phyloP scores from a whole-genome alignment of 2,797 vertebrate genomes.

The Esox lucius region DNA sequence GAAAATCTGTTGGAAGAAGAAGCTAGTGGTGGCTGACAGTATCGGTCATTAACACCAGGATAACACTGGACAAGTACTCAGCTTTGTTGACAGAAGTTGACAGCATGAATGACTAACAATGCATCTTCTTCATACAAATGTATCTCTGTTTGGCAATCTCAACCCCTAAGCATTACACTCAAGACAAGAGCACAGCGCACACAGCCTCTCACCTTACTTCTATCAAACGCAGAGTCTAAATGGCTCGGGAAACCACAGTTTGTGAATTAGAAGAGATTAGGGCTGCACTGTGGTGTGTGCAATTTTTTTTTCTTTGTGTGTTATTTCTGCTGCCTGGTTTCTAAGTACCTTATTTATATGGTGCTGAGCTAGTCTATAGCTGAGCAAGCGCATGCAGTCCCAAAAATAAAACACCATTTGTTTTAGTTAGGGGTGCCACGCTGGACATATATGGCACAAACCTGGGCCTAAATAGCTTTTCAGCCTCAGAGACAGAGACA shows the following conservation, averaged over 20 bases:
- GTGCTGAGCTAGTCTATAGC: constrained; percentile 53
- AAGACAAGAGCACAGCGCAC: constrained; percentile 21
- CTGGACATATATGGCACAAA: constrained; percentile 49
- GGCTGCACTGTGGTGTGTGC: constrained; percentile 62
- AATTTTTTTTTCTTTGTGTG: too few species aligned
- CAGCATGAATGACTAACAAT: constrained; percentile 20
- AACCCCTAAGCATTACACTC: constrained; percentile 22
- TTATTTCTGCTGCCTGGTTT: constrained; percentile 48
- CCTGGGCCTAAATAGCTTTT: constrained; percentile 51
- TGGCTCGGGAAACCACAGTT: constrained; percentile 18
- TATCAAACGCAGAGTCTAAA: neutral
- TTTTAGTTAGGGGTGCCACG: constrained; percentile 64
- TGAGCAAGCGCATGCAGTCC: constrained; percentile 45
- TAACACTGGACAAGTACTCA: constrained; percentile 34
- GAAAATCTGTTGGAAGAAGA: constrained; percentile 39
- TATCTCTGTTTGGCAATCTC: constrained; percentile 19
- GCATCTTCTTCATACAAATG: constrained; percentile 28
- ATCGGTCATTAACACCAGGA: constrained; percentile 11
- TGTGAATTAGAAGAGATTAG: constrained; percentile 61
- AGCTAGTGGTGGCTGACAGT: constrained; percentile 37
- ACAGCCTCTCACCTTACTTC: constrained; percentile 13
- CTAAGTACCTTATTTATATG: constrained; percentile 58
- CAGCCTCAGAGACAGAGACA: constrained; percentile 41
- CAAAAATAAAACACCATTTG: constrained; percentile 67
- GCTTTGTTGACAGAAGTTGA: neutral